Evolutionary conservation across 92 coral and sea anemone species (phyloP).

Genomic region (Muricea muricata): DNA sequence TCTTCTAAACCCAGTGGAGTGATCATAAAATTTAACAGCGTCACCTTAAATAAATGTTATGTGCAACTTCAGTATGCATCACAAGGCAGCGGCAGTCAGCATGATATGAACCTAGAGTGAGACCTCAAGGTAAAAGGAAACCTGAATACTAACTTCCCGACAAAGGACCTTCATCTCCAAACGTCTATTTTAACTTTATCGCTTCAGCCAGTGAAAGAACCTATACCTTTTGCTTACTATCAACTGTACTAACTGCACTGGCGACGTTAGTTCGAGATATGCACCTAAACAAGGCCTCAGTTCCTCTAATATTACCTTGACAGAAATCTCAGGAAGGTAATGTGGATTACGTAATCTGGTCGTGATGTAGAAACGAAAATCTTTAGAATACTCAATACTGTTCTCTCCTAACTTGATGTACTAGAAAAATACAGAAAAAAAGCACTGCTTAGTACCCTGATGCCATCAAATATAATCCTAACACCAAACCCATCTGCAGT

Average conservation of each 20-base stretch:
- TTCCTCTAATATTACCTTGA: conserved; percentile 66
- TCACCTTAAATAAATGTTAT: conserved; percentile 32
- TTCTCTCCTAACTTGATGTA: conserved; percentile 95
- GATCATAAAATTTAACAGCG: conserved; percentile 97
- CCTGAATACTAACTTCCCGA: not conserved
- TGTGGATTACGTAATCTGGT: conserved; percentile 98
- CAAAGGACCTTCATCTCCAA: too few relatives aligned
- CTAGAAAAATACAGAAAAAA: conserved; percentile 48
- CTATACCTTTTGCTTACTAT: too few relatives aligned
- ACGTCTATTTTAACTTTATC: too few relatives aligned
- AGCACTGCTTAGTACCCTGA: too few relatives aligned
- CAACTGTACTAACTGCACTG: too few relatives aligned
- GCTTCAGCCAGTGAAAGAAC: too few relatives aligned
- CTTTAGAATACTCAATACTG: conserved; percentile 98
- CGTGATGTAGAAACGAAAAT: conserved; percentile 99
- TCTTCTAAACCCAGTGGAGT: conserved; percentile 99
- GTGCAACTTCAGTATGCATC: not conserved
- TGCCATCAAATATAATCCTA: too few relatives aligned
- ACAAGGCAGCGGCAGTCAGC: too few relatives aligned
- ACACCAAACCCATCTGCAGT: too few relatives aligned
- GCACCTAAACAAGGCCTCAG: not conserved
- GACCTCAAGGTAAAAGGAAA: not conserved
- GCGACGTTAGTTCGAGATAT: too few relatives aligned
- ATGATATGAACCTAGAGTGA: too few relatives aligned
- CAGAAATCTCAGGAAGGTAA: conserved; percentile 97